These are phyloP conservation scores for Monopis laevigella DNA, from an alignment of 2,888 invertebrate genomes.

Conservation along the genomic window DNA sequence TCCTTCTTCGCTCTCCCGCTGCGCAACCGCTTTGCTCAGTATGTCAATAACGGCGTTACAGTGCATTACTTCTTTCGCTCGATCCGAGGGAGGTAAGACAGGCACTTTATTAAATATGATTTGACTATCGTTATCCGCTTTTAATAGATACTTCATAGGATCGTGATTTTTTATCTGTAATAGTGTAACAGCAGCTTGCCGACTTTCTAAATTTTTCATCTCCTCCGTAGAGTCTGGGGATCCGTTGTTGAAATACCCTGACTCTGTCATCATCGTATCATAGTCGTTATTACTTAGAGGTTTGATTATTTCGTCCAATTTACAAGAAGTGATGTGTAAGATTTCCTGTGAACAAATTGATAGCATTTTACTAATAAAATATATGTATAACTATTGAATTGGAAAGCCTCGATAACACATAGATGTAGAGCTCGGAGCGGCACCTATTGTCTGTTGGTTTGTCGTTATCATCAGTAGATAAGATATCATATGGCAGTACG, in stretches of 20 bases:
- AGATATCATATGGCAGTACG: constrained; percentile 7
- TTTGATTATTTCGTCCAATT: constrained; percentile 67
- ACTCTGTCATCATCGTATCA: constrained; percentile 39
- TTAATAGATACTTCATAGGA: constrained; percentile 52
- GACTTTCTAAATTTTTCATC: constrained; percentile 61
- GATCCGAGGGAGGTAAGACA: constrained; percentile 63
- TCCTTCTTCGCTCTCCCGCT: constrained; percentile 56
- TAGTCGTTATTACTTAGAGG: constrained; percentile 48
- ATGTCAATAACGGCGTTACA: constrained; percentile 63
- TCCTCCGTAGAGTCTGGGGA: constrained; percentile 62
- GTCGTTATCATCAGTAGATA: constrained; percentile 5
- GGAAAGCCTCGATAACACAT: background rate
- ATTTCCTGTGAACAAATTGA: constrained; percentile 65
- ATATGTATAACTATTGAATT: too few species aligned
- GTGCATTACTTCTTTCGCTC: constrained; percentile 62
- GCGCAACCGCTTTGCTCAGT: constrained; percentile 60
- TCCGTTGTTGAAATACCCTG: constrained; percentile 33
- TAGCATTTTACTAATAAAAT: too few species aligned
- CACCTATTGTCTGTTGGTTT: background rate
- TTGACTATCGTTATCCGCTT: constrained; percentile 58
- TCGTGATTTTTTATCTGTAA: constrained; percentile 63
- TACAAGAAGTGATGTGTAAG: constrained; percentile 63
- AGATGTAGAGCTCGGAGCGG: background rate
- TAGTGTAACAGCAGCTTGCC: constrained; percentile 61
- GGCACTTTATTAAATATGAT: constrained; percentile 69